Evolutionary conservation across 2,888 invertebrate species (phyloP).

Genomic region (Junonia oenone): DNA sequence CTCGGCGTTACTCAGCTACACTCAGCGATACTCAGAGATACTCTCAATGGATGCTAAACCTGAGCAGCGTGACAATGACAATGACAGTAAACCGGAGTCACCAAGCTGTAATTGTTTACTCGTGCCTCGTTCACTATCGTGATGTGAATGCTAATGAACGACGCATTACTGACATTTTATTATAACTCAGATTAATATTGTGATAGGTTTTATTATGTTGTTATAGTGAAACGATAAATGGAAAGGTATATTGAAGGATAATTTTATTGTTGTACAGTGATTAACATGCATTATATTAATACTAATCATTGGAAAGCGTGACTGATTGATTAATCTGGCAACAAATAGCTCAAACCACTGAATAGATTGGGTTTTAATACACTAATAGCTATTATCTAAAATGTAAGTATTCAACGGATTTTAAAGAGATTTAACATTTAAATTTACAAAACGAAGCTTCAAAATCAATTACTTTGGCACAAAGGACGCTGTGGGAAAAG

Average conservation of each 20-base stretch:
- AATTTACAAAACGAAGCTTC: too few species aligned
- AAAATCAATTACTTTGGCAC: too few species aligned
- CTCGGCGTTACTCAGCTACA: too few species aligned
- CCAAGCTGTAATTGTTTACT: slow-evolving; percentile 34
- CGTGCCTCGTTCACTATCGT: slow-evolving; percentile 24
- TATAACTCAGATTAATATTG: neutral
- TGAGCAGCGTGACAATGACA: slow-evolving; percentile 45
- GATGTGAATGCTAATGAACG: slow-evolving; percentile 13
- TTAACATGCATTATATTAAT: neutral
- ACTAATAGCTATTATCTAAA: too few species aligned
- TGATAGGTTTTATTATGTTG: neutral
- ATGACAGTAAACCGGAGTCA: slow-evolving; percentile 43
- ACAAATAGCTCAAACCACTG: too few species aligned
- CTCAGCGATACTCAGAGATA: too few species aligned
- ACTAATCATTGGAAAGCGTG: neutral
- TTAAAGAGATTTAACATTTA: too few species aligned
- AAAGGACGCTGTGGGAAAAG: too few species aligned
- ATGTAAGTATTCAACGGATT: too few species aligned
- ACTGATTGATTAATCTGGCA: too few species aligned
- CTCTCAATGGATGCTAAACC: too few species aligned
- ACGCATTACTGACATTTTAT: neutral
- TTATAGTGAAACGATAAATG: neutral
- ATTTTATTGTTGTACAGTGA: neutral
- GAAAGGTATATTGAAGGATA: neutral
- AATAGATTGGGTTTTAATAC: too few species aligned